These are phyloP conservation scores for Drosophila arizonae DNA, from an alignment of 1,140 invertebrate species.

Conservation along the genomic window DNA sequence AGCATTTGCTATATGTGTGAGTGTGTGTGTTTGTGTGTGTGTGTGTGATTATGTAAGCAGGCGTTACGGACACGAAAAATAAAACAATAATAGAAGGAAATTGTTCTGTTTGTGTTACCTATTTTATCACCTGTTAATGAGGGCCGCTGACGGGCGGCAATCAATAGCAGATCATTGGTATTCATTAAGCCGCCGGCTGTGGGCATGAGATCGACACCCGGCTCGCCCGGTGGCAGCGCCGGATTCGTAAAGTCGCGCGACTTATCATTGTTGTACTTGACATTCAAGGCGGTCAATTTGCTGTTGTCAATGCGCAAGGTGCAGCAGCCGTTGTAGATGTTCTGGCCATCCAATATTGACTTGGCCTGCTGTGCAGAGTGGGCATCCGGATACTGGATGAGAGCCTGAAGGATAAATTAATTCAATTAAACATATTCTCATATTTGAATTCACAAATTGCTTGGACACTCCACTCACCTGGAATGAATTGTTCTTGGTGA, in stretches of 20 bases:
- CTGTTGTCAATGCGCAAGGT: constrained; percentile 99
- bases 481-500: constrained; percentile 99
- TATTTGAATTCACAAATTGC: neutral
- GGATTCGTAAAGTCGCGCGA: constrained; percentile 99
- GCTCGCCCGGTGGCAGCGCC: constrained; percentile 96
- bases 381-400: constrained; percentile 99
- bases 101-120: constrained; percentile 81
- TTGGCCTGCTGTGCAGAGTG: constrained; percentile 98
- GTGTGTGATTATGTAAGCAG: constrained; percentile 19
- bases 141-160: constrained; percentile 86
- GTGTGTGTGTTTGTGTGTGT: neutral
- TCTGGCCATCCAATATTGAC: constrained; percentile 97
- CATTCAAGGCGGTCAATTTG: constrained; percentile 98
- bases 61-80: constrained; percentile 35
- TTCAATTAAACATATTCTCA: neutral
- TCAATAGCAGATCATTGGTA: constrained; percentile 86
- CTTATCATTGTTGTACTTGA: constrained; percentile 99
- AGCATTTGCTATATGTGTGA: constrained; percentile 22
- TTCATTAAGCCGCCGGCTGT: constrained; percentile 86
- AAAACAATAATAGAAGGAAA: constrained; percentile 71
- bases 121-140: constrained; percentile 85
- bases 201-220: constrained; percentile 86
- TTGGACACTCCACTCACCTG: constrained; percentile 81
- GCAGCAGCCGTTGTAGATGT: constrained; percentile 99
- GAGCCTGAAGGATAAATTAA: constrained; percentile 86